These are phyloP conservation scores for Hanleya hanleyi DNA, from an alignment of 2,888 invertebrate genomes.

Conservation along the genomic window DNA sequence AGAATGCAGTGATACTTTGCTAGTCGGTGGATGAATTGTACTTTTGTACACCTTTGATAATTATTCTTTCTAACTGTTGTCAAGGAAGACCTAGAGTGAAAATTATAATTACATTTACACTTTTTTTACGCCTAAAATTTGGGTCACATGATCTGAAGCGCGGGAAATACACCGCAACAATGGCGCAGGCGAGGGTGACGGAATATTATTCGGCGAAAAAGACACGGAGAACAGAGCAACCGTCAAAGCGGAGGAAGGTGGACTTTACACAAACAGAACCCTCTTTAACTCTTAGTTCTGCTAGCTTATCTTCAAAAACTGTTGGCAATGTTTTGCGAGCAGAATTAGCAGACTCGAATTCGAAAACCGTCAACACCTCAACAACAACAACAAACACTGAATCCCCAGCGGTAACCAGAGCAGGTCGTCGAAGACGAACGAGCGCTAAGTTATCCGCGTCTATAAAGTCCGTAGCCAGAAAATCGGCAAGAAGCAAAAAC, in stretches of 20 bases:
- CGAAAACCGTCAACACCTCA: slow-evolving; percentile 21
- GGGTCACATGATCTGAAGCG: slow-evolving; percentile 46
- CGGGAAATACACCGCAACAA: slow-evolving; percentile 49
- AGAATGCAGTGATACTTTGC: no score
- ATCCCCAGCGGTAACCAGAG: slow-evolving; percentile 7
- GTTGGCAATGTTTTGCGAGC: no score
- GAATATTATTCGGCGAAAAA: slow-evolving; percentile 63
- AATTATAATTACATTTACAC: no score
- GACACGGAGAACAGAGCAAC: slow-evolving; percentile 44
- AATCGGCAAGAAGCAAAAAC: slow-evolving; percentile 31
- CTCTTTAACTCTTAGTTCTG: no score
- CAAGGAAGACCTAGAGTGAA: no score
- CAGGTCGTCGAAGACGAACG: neutral
- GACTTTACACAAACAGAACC: slow-evolving; percentile 36
- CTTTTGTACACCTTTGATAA: no score
- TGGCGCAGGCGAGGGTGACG: slow-evolving; percentile 65
- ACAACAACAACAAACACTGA: slow-evolving; percentile 6
- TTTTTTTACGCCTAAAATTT: neutral
- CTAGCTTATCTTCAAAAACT: no score
- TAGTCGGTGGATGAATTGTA: no score
- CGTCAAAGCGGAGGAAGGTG: slow-evolving; percentile 62
- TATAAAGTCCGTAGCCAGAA: slow-evolving; percentile 25
- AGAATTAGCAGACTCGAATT: no score
- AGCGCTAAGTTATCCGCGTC: neutral
- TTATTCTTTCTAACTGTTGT: no score